These are phyloP conservation scores for Rhyacophila brunnea DNA, from an alignment of 1,140 invertebrate genomes.

Conservation along the genomic window DNA sequence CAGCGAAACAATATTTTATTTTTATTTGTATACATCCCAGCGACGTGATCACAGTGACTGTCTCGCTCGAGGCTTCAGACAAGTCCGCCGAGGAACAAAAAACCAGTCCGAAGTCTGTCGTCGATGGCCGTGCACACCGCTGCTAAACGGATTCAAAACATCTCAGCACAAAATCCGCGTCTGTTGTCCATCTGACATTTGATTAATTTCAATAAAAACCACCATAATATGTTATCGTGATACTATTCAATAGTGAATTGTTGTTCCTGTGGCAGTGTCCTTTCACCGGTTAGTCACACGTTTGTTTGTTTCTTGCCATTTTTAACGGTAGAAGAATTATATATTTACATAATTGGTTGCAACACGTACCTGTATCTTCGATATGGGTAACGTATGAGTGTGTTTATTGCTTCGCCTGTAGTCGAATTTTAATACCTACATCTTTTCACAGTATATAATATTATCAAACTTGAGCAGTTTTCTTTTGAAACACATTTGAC, in stretches of 20 bases:
- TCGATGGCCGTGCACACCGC: not conserved
- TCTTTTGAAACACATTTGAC: too few species aligned
- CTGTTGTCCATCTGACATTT: not conserved
- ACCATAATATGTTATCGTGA: not conserved
- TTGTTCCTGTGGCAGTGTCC: not conserved
- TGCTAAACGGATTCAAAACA: not conserved
- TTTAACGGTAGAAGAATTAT: conserved; percentile 1
- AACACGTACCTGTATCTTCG: conserved; percentile 1
- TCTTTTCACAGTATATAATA: too few species aligned
- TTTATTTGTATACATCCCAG: not conserved
- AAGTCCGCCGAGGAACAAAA: not conserved
- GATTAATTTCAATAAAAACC: not conserved
- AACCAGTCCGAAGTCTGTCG: not conserved
- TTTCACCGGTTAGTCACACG: not conserved
- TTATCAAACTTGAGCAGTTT: too few species aligned
- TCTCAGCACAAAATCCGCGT: not conserved
- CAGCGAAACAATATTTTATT: too few species aligned
- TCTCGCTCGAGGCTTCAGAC: too few species aligned
- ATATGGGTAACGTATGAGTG: not conserved
- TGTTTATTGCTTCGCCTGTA: not conserved
- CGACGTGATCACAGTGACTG: not conserved
- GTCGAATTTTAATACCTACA: too few species aligned
- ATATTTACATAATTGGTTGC: conserved; percentile 2
- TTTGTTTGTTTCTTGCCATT: not conserved
- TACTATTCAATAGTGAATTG: not conserved